These are phyloP conservation scores for Labeo calbasu DNA, from an alignment of 2,797 vertebrate species.

Conservation along the genomic window DNA sequence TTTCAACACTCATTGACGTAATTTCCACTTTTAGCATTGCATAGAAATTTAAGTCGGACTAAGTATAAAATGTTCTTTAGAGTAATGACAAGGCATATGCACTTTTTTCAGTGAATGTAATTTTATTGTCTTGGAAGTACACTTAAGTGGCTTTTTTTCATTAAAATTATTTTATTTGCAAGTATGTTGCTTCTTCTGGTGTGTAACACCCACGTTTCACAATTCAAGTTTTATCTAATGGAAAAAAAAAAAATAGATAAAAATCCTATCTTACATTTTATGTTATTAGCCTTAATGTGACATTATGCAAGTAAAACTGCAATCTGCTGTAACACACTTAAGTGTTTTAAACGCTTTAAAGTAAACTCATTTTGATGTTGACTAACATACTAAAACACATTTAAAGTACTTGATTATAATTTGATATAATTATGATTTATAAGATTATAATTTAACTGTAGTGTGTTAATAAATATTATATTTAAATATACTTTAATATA, in stretches of 20 bases:
- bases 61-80: no score
- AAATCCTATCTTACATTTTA: background rate
- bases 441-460: background rate
- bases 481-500: background rate
- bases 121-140: no score
- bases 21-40: no score
- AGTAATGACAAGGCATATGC: no score
- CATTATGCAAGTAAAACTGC: background rate
- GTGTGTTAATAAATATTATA: background rate
- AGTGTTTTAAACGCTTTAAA: background rate
- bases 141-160: background rate
- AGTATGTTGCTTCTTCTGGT: background rate
- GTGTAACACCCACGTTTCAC: background rate
- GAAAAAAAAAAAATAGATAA: background rate
- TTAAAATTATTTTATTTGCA: background rate
- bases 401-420: background rate
- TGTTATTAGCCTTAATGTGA: background rate
- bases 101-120: no score
- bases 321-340: background rate
- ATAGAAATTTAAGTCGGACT: no score
- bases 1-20: no score
- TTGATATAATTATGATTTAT: background rate
- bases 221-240: background rate
- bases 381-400: background rate
- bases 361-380: background rate